phyloP scores from a whole-genome alignment of 2,113 vertebrate species.

The Chionomys nivalis region DNA sequence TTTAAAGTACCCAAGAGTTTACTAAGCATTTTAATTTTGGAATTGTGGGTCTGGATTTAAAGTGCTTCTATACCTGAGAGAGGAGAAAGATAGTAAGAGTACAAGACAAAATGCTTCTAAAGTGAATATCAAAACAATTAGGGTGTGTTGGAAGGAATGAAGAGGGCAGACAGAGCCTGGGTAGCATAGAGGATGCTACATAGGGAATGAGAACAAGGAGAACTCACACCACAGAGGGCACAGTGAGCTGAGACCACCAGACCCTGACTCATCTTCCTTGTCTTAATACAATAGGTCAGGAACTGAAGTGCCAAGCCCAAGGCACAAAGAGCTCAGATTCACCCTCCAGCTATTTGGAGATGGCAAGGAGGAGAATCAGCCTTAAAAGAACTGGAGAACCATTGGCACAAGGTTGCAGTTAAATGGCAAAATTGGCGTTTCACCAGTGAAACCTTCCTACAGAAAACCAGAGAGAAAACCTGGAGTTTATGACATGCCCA shows the following conservation, averaged over 20 bases:
- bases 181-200: neutral
- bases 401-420: neutral
- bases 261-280: neutral
- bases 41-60: neutral
- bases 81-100: neutral
- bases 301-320: neutral
- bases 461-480: neutral
- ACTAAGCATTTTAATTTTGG: neutral
- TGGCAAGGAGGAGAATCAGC: neutral
- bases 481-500: neutral
- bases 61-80: neutral
- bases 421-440: neutral
- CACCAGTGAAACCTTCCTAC: neutral
- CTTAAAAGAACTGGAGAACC: neutral
- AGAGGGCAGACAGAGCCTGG: neutral
- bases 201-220: neutral
- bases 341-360: neutral
- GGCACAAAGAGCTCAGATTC: neutral
- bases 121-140: neutral
- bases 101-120: neutral
- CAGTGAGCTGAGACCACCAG: neutral
- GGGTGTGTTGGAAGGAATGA: neutral
- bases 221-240: neutral
- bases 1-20: neutral
- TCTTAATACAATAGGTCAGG: constrained; percentile 34